These are phyloP conservation scores for Tympanuchus pallidicinctus DNA, from an alignment of 2,113 vertebrate genomes.

Conservation along the genomic window DNA sequence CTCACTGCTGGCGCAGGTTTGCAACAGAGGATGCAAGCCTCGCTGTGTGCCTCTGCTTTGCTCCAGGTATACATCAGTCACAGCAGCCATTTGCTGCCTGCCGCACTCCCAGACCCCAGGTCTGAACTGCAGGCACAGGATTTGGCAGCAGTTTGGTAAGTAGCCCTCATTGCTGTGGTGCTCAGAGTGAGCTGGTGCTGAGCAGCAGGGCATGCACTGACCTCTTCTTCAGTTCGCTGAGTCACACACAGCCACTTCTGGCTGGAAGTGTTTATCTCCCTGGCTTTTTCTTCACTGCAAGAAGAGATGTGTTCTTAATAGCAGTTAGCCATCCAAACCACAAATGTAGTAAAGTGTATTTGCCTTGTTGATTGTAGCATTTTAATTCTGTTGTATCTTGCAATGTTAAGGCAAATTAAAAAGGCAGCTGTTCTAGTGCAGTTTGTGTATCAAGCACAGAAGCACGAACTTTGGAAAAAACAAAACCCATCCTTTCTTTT, in stretches of 20 bases:
- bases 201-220: neutral
- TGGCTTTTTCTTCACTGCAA: neutral
- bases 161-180: neutral
- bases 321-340: neutral
- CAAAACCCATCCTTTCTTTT: neutral
- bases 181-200: neutral
- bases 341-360: neutral
- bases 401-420: neutral
- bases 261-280: neutral
- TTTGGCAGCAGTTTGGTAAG: neutral
- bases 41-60: neutral
- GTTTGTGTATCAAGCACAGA: neutral
- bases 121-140: neutral
- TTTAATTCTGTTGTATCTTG: neutral
- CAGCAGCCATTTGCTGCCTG: neutral
- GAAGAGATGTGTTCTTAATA: neutral
- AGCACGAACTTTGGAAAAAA: neutral
- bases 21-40: neutral
- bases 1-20: neutral
- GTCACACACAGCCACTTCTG: neutral
- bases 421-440: rapidly evolving
- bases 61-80: neutral
- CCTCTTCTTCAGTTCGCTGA: neutral
- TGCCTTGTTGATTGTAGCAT: neutral
- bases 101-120: neutral